Evolutionary conservation across 2,888 invertebrate genomes (phyloP).

Genomic region (Leptinotarsa peninsularis): DNA sequence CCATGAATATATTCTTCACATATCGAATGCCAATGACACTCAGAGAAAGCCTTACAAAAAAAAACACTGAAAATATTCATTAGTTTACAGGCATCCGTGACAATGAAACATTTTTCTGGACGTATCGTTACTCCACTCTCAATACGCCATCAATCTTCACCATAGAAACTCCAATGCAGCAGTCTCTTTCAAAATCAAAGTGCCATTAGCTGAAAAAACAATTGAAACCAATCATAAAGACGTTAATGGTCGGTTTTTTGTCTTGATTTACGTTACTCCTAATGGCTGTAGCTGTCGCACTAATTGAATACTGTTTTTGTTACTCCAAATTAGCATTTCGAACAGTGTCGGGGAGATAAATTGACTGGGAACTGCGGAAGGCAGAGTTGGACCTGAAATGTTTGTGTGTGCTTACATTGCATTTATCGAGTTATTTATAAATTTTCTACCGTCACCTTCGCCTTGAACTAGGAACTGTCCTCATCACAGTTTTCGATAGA

Average conservation of each 20-base stretch:
- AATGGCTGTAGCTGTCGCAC: slow-evolving; percentile 54
- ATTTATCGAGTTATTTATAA: not conserved
- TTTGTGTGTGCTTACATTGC: not conserved
- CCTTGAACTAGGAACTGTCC: not conserved
- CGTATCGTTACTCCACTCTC: not conserved
- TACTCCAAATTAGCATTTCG: slow-evolving; percentile 57
- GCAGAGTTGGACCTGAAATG: not conserved
- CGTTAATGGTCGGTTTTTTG: slow-evolving; percentile 50
- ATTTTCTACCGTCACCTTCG: not conserved
- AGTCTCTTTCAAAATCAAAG: slow-evolving; percentile 34
- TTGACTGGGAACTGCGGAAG: slow-evolving; percentile 20
- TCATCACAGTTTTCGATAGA: not conserved
- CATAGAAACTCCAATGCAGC: slow-evolving; percentile 18
- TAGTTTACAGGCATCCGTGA: too few species aligned
- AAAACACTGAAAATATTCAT: too few species aligned
- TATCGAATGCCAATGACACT: too few species aligned
- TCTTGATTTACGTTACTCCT: slow-evolving; percentile 54
- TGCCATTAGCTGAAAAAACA: slow-evolving; percentile 41
- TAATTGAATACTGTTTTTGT: slow-evolving; percentile 61
- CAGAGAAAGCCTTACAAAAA: too few species aligned
- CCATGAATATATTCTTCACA: too few species aligned
- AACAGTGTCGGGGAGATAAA: slow-evolving; percentile 44
- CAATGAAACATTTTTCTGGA: too few species aligned
- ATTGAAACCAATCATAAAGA: slow-evolving; percentile 45
- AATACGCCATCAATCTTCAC: slow-evolving; percentile 16